Base-by-base conservation (phyloP, 2,797 vertebrate species). In the Gorsachius magnificus region DNA sequence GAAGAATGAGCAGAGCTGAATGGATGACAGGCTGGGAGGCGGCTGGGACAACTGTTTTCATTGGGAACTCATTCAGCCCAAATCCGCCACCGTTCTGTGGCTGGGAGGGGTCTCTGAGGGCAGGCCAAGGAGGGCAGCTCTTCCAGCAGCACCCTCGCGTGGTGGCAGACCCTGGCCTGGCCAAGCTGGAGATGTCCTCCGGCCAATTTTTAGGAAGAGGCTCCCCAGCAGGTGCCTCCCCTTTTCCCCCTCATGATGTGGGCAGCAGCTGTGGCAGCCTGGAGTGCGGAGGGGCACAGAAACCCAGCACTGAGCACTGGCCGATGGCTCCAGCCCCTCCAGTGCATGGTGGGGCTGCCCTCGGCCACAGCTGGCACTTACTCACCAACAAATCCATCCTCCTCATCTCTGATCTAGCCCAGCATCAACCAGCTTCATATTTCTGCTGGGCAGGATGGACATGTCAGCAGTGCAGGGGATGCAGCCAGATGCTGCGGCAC, bases 401-500 rank as follows among this genome's bases (percentile, higher is more conserved):
- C 28, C 54, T 45, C 4, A 0, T 14, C 33, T 43, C 57, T 29
- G 13, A 46, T 14, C 57, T 9, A 45, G 28, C 45, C 26, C 61
- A 58, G 28, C 43, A 38, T 28, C 64, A 33, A 4, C 8, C 74
- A 48, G 57, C 50, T 61, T 48, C 79, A 38, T 8, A 5, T 45
- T 46, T n/a, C 31, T 31, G 28, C 29, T 0, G 0, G 53, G 35
- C 21, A 60, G 57, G 56, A 61, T 50, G 71, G 64, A 29, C 25
- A 3, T 9, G 25, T 25, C 0, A 0, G 33, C 29, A 41, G 58
- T 5, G 36, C 65, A 66, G 53, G 56, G 1, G 33, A 5, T 0
- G 2, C 64, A 10, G 45, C n/a, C 51, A 50, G 60, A 45, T 0
- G 13, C 31, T 50, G 13, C 26, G 2, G 0, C 1, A 3, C 36